Percentiles rank a stretch among this genome's conserved stretches.
Evolutionary conservation across 2,113 vertebrate species (phyloP).

Genomic region (Halcyon malimbica): DNA sequence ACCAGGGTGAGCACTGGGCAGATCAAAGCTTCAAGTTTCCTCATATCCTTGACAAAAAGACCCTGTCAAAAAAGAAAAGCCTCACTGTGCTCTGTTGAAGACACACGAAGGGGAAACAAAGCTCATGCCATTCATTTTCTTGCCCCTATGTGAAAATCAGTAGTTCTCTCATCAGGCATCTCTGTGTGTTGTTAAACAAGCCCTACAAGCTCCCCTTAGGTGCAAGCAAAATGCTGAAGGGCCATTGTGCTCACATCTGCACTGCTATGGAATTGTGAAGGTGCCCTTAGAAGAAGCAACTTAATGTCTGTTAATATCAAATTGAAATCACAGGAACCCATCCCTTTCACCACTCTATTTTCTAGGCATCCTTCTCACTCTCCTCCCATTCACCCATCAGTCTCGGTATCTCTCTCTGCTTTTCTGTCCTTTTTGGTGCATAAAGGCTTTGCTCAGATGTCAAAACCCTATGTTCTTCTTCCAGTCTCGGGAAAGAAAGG

Average conservation of each 20-base stretch:
- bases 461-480: conserved; percentile 8
- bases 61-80: neutral
- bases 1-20: neutral
- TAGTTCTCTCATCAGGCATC: neutral
- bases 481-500: conserved; percentile 36
- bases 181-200: neutral
- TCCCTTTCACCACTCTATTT: neutral
- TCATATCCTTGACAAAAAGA: neutral
- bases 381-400: neutral
- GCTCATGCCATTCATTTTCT: neutral
- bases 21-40: neutral
- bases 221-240: conserved; percentile 17
- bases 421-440: neutral
- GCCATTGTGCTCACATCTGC: neutral
- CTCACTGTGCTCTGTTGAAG: neutral
- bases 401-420: neutral
- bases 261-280: neutral
- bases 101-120: neutral
- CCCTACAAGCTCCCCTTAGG: neutral
- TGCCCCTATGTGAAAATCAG: neutral
- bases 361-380: neutral
- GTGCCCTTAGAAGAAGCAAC: neutral
- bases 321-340: neutral
- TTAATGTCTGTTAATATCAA: neutral
- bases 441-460: conserved; percentile 5